Evolutionary conservation across 2,888 invertebrate species (phyloP).

Genomic region (Embidobia sp.): DNA sequence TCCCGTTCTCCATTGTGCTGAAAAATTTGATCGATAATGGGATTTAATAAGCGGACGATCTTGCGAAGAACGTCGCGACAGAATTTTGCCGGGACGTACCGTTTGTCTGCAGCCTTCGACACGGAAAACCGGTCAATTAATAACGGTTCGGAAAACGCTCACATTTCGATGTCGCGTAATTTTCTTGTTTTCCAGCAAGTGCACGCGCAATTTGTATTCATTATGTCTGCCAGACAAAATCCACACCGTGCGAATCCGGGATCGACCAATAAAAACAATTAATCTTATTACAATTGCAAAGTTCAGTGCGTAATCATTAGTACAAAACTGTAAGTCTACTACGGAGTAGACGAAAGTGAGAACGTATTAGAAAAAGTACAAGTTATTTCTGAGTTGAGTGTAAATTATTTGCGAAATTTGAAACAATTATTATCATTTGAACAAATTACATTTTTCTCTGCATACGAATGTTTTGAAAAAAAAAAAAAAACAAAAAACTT

Average conservation of each 20-base stretch:
- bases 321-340: too few species aligned
- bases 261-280: conserved; percentile 18
- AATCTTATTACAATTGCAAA: conserved; percentile 47
- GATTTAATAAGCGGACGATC: conserved; percentile 40
- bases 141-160: conserved; percentile 18
- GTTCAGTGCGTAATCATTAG: conserved; percentile 12
- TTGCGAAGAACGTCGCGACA: conserved; percentile 1
- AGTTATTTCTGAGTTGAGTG: too few species aligned
- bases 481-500: too few species aligned
- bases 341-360: too few species aligned
- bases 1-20: conserved; percentile 4
- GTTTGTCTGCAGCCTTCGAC: conserved; percentile 27
- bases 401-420: too few species aligned
- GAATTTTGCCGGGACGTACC: too few species aligned
- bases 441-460: too few species aligned
- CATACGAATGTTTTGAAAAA: too few species aligned
- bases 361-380: too few species aligned
- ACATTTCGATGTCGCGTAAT: background rate
- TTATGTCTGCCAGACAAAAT: conserved; percentile 30
- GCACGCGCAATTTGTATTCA: conserved; percentile 28
- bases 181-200: background rate
- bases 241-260: conserved; percentile 29
- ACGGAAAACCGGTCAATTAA: conserved; percentile 30
- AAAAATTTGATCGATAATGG: conserved; percentile 49
- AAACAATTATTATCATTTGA: too few species aligned